These are phyloP conservation scores for Otolemur garnettii DNA, from an alignment of 2,113 vertebrate genomes.

Conservation along the genomic window DNA sequence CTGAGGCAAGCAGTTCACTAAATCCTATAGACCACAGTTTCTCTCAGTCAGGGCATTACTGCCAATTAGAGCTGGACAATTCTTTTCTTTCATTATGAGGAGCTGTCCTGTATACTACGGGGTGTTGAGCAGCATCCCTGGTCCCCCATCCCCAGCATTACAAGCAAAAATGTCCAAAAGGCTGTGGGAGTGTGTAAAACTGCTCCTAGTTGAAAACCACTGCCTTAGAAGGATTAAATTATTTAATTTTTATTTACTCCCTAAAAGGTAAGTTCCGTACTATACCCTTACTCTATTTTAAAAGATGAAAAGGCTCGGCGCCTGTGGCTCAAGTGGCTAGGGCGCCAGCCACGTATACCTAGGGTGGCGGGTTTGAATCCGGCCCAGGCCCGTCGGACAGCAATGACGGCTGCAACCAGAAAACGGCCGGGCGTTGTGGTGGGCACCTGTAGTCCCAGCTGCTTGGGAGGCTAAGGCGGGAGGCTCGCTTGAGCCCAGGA, in stretches of 20 bases:
- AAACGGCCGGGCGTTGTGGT: too few species aligned
- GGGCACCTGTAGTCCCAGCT: too few species aligned
- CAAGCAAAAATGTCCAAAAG: neutral
- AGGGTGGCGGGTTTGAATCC: too few species aligned
- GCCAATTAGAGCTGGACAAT: neutral
- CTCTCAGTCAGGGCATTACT: neutral
- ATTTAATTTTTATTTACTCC: neutral
- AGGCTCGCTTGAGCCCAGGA: too few species aligned
- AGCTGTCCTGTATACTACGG: accelerated
- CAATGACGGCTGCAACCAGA: too few species aligned
- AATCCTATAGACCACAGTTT: neutral
- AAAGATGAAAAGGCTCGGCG: neutral
- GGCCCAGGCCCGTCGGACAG: too few species aligned
- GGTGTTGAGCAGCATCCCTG: neutral
- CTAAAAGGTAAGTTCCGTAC: neutral
- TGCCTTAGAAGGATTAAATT: neutral
- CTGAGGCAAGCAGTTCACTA: neutral
- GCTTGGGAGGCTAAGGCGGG: too few species aligned
- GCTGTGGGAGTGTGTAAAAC: neutral
- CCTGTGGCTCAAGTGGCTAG: too few species aligned
- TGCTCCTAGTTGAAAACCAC: neutral
- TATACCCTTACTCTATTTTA: neutral
- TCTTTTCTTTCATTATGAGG: too few species aligned
- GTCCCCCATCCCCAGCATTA: neutral
- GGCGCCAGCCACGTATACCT: too few species aligned